Evolutionary conservation across 2,113 vertebrate genomes (phyloP), one percentile per base, ranked within the genome.

Genomic region (Bagarius yarrelli): DNA sequence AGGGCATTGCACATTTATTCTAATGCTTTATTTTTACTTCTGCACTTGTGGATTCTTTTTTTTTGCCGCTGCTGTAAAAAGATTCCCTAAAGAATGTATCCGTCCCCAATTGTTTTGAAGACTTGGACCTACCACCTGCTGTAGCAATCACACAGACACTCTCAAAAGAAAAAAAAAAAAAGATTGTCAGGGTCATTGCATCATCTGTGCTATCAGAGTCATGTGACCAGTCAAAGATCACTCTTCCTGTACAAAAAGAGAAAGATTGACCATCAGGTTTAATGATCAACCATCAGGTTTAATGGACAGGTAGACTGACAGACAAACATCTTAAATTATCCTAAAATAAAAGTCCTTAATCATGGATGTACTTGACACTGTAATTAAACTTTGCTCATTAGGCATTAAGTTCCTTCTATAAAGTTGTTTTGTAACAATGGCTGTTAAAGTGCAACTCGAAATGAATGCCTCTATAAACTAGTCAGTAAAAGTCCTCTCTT

Each of bases 391-490:
- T 47, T 25, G 40, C 66, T 47, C 66, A 47, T 25, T 27, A 27
- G n/a, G 14, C 40, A 50, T 18, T 71, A 50, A 27, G 67, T 16
- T 71, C 44, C 9, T 52, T 71, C 44, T 44, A 44, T 69, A 8
- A 69, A 44, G 36, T 14, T 47, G 66, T n/a, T 53, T 53, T 52
- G 69, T 30, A 19, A 71, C 69, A 30, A 18, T 27, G 40, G 8
- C 14, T 27, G 3, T 25, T 50, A 70, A 25, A 11, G 47, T 30
- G 69, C 12, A 8, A 25, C 4, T 16, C 4, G 16, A 23, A 71
- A 71, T 52, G 30, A 76, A n/a, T 76, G 57, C 36, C 56, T 44
- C 56, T 19, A 59, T 57, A 76, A 76, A 76, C 56, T 57, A 76
- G 56, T 34, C 23, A 60, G 47, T 59, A 47, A 34, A 25, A 13